phyloP scores from a whole-genome alignment of 2,113 vertebrate species.

The Carassius carassius region DNA sequence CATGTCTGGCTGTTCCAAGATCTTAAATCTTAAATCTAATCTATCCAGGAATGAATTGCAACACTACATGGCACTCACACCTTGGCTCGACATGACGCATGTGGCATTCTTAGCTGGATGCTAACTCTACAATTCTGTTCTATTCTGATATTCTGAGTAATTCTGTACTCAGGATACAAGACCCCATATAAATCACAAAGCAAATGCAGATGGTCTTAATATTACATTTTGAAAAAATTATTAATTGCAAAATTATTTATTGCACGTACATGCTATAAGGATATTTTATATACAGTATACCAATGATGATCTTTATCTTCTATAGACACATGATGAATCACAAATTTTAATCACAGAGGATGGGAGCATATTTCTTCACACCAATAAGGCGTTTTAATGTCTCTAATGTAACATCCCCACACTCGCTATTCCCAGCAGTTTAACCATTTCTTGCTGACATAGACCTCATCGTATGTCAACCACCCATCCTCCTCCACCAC shows the following conservation, averaged over 20 bases:
- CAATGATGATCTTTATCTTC: neutral
- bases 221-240: slow-evolving; percentile 20
- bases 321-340: neutral
- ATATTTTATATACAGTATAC: neutral
- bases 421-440: neutral
- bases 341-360: neutral
- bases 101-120: slow-evolving; percentile 12
- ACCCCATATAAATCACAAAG: neutral
- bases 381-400: neutral
- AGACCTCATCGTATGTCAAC: slow-evolving; percentile 1
- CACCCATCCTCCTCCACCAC: slow-evolving; percentile 1
- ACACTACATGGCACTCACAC: slow-evolving; percentile 26
- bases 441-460: slow-evolving; percentile 3
- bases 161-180: too few species aligned
- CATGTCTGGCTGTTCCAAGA: slow-evolving; percentile 16
- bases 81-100: slow-evolving; percentile 9
- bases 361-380: neutral
- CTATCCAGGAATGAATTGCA: slow-evolving; percentile 42
- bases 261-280: neutral
- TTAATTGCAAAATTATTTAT: neutral
- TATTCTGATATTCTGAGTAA: too few species aligned
- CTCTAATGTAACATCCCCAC: neutral
- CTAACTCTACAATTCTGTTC: neutral
- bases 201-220: neutral
- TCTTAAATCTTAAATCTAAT: slow-evolving; percentile 45